A percentile compares a stretch with the other conserved stretches of the same genome.
Evolutionary conservation across 1,140 invertebrate species (phyloP).

Genomic region (Bombus sylvicola): DNA sequence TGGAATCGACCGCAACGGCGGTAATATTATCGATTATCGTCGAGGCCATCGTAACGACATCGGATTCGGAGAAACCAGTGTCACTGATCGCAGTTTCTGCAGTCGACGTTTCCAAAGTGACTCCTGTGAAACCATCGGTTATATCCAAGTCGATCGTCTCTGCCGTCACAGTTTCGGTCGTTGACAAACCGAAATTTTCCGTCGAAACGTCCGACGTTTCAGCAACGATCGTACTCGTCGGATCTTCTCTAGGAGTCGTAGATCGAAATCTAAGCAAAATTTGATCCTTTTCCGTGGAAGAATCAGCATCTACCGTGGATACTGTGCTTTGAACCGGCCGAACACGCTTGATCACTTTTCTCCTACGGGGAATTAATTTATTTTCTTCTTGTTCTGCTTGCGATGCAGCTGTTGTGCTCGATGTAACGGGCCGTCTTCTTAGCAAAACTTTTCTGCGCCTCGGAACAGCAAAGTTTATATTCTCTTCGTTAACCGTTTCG

Average conservation of each 20-base stretch:
- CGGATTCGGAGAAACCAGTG: neutral
- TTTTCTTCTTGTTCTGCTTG: slow-evolving; percentile 24
- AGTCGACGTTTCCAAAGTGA: slow-evolving; percentile 15
- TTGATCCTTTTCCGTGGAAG: slow-evolving; percentile 8
- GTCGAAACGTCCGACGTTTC: neutral
- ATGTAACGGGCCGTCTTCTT: slow-evolving; percentile 60
- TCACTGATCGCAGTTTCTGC: neutral
- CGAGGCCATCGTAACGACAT: neutral
- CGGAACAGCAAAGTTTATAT: neutral
- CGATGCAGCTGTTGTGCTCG: neutral
- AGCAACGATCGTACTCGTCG: neutral
- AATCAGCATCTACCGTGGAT: neutral
- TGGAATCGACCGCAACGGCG: neutral
- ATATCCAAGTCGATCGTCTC: neutral
- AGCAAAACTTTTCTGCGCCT: slow-evolving; percentile 69
- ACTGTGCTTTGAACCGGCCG: slow-evolving; percentile 58
- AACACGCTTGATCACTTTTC: slow-evolving; percentile 74
- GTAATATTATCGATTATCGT: slow-evolving; percentile 34
- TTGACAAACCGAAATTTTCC: slow-evolving; percentile 1
- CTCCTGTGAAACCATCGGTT: neutral
- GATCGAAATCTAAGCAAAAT: neutral
- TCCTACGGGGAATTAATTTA: slow-evolving; percentile 48
- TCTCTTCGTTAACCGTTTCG: neutral
- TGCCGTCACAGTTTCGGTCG: neutral
- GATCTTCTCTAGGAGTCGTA: neutral